Percentiles rank a stretch among this genome's conserved stretches.
phyloP scores from a whole-genome alignment of 2,797 vertebrate species.

The Acanthurus leucopareius region DNA sequence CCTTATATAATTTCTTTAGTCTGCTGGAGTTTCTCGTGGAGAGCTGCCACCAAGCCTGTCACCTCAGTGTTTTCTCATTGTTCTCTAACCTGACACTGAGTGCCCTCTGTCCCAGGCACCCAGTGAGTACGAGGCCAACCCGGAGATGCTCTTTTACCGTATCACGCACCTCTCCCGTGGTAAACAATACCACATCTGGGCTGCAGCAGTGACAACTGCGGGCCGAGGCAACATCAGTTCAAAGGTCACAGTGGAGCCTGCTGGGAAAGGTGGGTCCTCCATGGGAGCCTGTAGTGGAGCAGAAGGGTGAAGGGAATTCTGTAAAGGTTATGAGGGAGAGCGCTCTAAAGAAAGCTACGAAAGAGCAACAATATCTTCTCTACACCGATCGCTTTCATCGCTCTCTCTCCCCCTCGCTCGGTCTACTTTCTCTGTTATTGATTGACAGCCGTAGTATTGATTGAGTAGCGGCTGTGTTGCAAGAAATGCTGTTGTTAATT shows the following conservation, averaged over 20 bases:
- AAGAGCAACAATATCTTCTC: slow-evolving; percentile 46
- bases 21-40: neutral
- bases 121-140: slow-evolving; percentile 98
- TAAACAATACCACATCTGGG: slow-evolving; percentile 98
- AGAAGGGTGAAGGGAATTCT: slow-evolving; percentile 57
- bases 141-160: slow-evolving; percentile 96
- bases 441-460: slow-evolving; percentile 84
- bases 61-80: slow-evolving; percentile 5
- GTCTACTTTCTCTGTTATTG: slow-evolving; percentile 66
- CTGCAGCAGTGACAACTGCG: slow-evolving; percentile 96
- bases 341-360: slow-evolving; percentile 48
- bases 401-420: slow-evolving; percentile 28
- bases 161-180: slow-evolving; percentile 95
- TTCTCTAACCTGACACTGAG: slow-evolving; percentile 52
- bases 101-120: slow-evolving; percentile 88
- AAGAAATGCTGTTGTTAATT: slow-evolving; percentile 85
- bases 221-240: slow-evolving; percentile 97
- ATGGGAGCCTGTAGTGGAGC: slow-evolving; percentile 37
- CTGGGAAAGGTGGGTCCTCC: slow-evolving; percentile 91
- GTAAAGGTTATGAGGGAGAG: slow-evolving; percentile 73
- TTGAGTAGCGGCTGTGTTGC: slow-evolving; percentile 73
- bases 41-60: slow-evolving; percentile 3
- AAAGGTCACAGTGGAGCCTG: slow-evolving; percentile 96
- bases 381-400: slow-evolving; percentile 50
- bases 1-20: neutral